Conservation (phyloP, 2,888 invertebrate genomes). For the Andrena camellia region DNA sequence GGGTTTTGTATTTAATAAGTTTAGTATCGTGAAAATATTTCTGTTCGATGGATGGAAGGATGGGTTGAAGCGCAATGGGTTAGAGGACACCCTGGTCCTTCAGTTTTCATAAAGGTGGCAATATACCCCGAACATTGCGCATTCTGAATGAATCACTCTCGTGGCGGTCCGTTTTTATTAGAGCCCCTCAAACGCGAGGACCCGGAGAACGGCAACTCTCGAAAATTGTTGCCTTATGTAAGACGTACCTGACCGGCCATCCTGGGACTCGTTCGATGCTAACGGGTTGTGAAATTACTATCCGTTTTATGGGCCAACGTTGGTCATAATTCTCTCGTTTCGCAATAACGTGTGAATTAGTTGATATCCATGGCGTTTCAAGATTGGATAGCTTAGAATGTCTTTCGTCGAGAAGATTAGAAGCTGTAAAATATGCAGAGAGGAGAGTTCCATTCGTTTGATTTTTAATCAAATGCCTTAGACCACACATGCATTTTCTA, state of each 20-base stretch:
- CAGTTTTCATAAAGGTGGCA: conserved; percentile 41
- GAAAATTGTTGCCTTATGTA: conserved; percentile 42
- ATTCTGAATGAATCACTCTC: conserved; percentile 11
- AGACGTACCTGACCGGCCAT: neutral
- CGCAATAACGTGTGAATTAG: conserved; percentile 36
- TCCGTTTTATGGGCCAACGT: conserved; percentile 34
- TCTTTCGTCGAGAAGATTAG: conserved; percentile 8
- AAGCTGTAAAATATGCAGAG: conserved; percentile 1
- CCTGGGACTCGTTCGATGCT: conserved; percentile 20
- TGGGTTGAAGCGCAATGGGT: no score
- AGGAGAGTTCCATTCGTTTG: neutral
- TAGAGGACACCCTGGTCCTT: neutral
- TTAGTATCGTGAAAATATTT: no score
- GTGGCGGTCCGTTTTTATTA: conserved; percentile 38
- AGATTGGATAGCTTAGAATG: neutral
- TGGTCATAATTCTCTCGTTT: conserved; percentile 35
- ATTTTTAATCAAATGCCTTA: neutral
- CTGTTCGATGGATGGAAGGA: no score
- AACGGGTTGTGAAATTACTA: conserved; percentile 43
- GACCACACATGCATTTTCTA: no score
- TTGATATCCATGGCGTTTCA: conserved; percentile 23
- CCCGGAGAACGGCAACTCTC: conserved; percentile 14
- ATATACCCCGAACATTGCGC: conserved; percentile 23
- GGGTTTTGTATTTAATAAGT: no score
- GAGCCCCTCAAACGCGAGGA: conserved; percentile 1